Evolutionary conservation across 2,113 vertebrate genomes (phyloP), one percentile per base, ranked within the genome.

Genomic region (Takifugu flavidus): DNA sequence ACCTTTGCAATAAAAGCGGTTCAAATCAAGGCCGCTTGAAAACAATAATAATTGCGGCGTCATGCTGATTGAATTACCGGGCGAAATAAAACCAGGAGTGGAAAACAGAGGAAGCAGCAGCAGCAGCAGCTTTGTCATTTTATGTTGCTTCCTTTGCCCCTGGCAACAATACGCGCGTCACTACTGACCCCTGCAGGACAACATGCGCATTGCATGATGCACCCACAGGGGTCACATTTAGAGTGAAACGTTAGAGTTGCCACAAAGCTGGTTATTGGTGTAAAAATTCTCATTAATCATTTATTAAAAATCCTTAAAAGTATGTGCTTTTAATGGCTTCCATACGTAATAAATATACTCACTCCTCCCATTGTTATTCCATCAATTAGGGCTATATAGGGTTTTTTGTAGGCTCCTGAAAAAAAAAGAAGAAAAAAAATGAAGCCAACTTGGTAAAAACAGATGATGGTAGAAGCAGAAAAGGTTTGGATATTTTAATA

Each of bases 331-430:
- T 20, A 20, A 20, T 20, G 20, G 20, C 20, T 20, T 20, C 20
- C 1, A 20, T 20, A 20, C 20, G 1, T 20, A 20, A 27, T 3
- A 46, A 2, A 59, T 7, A 7, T 72, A 94, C 96, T 98, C 86
- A 99, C 97, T 65, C 94, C 97, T 89, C 97, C 96, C 95, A 99
- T 99, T 56, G 94, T 96, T 87, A 99, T 93, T 53, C 97, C 97
- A 86, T 96, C 91, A 0, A 98, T 96, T 49, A 99, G 86, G 25
- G 97, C 95, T 46, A 99, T 86, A 62, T 95, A 98, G 0, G 94
- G 94, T 72, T 98, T 99, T 84, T 55, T 88, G 75, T 59, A 98
- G 3, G 86, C 87, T 57, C 85, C 97, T 99, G 49, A 29, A 79
- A 64, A 12, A 10, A 6, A 74, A 76, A 65, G 61, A 4, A 53